phyloP scores from a whole-genome alignment of 2,113 vertebrate species.

The Ciconia maguari region DNA sequence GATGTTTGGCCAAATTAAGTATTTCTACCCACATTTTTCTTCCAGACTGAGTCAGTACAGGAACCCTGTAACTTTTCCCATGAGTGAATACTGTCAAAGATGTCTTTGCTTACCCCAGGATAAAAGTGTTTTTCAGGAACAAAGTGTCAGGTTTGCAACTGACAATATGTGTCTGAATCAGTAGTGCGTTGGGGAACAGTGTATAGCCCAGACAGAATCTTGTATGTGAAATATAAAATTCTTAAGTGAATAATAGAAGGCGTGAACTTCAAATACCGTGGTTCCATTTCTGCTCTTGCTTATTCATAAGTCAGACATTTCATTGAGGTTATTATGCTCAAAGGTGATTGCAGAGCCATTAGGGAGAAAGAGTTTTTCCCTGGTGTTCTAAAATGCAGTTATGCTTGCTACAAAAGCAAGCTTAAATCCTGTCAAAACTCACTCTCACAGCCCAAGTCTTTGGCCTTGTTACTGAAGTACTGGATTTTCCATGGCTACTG shows the following conservation, averaged over 20 bases:
- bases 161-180: neutral
- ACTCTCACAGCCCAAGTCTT: neutral
- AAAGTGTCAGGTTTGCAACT: neutral
- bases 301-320: neutral
- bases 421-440: neutral
- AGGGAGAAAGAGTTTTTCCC: neutral
- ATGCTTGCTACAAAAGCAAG: neutral
- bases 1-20: neutral
- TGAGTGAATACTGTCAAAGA: neutral
- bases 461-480: neutral
- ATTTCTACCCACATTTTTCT: neutral
- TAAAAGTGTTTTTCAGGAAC: neutral
- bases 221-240: neutral
- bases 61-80: neutral
- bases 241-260: neutral
- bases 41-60: neutral
- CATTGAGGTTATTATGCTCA: neutral
- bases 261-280: neutral
- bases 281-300: neutral
- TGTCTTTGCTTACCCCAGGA: neutral
- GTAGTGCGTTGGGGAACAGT: neutral
- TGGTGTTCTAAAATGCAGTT: neutral
- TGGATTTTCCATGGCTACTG: neutral
- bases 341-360: neutral
- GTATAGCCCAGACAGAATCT: neutral